Percentiles rank a stretch among this genome's conserved stretches.
These are phyloP conservation scores for Rhamphomyia laevipes DNA, from an alignment of 2,888 invertebrate species.

Conservation along the genomic window DNA sequence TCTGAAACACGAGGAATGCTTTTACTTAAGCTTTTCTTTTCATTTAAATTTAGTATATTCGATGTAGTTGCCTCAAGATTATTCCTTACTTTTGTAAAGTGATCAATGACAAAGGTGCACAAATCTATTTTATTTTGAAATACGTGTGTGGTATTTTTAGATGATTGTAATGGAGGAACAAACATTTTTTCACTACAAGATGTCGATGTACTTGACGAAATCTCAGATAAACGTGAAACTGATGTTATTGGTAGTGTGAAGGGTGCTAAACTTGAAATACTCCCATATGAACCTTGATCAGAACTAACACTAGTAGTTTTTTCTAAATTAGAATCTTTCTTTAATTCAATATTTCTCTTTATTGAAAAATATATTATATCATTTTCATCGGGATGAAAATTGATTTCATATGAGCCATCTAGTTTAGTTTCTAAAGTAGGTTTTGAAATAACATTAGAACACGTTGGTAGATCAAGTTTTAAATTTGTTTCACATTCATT, in stretches of 20 bases:
- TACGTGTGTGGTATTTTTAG: conserved; percentile 12
- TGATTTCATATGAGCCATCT: conserved; percentile 16
- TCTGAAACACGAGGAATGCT: conserved; percentile 2
- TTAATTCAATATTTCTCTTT: conserved; percentile 14
- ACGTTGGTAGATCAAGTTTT: conserved; percentile 1
- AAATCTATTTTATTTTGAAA: conserved; percentile 16
- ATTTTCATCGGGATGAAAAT: conserved; percentile 15
- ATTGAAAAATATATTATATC: conserved; percentile 17
- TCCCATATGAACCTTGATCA: conserved; percentile 16
- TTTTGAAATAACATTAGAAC: too few relatives aligned
- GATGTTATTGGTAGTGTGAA: conserved; percentile 11
- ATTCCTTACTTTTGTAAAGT: conserved; percentile 18
- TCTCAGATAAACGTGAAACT: conserved; percentile 7
- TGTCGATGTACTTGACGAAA: conserved; percentile 12
- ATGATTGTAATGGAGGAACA: conserved; percentile 3
- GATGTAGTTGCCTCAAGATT: conserved; percentile 9
- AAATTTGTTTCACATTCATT: conserved; percentile 4
- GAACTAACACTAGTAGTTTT: conserved; percentile 10
- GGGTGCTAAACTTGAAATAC: conserved; percentile 13
- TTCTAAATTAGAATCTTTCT: conserved; percentile 1
- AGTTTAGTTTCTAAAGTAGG: conserved; percentile 8
- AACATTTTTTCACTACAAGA: conserved; percentile 11
- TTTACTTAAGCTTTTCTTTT: neutral
- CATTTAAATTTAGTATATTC: conserved; percentile 7
- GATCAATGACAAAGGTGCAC: conserved; percentile 19